Evolutionary conservation across 2,888 invertebrate species (phyloP).

Genomic region (Oxycera nigricornis): DNA sequence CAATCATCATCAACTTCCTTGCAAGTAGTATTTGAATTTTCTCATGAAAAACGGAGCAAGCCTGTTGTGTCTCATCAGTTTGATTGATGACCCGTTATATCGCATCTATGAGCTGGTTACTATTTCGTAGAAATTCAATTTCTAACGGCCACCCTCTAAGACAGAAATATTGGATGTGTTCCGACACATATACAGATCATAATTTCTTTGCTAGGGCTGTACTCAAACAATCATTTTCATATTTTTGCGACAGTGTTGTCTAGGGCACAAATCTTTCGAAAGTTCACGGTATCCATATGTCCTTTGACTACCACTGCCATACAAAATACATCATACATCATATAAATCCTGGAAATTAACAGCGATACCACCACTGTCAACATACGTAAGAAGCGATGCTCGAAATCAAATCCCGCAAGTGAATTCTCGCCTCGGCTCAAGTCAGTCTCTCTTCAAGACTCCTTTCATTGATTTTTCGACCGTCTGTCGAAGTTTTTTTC

Average conservation of each 20-base stretch:
- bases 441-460: background rate
- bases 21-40: too few species aligned
- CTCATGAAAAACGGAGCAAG: background rate
- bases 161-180: background rate
- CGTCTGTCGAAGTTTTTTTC: conserved; percentile 13
- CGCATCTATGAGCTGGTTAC: conserved; percentile 21
- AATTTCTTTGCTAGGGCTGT: too few species aligned
- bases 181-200: background rate
- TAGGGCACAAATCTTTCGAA: too few species aligned
- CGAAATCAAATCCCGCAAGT: too few species aligned
- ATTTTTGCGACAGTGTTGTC: too few species aligned
- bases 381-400: too few species aligned
- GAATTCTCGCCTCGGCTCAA: too few species aligned
- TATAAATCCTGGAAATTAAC: background rate
- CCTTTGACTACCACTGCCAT: background rate
- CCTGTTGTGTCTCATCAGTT: background rate
- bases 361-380: too few species aligned
- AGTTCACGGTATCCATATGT: background rate
- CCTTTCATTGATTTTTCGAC: background rate
- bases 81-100: conserved; percentile 28
- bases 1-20: too few species aligned
- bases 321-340: background rate
- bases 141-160: background rate
- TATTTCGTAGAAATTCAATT: conserved; percentile 16
- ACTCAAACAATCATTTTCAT: too few species aligned